These are phyloP conservation scores for Pseudochirops cupreus DNA, from an alignment of 2,797 vertebrate species.

Conservation along the genomic window DNA sequence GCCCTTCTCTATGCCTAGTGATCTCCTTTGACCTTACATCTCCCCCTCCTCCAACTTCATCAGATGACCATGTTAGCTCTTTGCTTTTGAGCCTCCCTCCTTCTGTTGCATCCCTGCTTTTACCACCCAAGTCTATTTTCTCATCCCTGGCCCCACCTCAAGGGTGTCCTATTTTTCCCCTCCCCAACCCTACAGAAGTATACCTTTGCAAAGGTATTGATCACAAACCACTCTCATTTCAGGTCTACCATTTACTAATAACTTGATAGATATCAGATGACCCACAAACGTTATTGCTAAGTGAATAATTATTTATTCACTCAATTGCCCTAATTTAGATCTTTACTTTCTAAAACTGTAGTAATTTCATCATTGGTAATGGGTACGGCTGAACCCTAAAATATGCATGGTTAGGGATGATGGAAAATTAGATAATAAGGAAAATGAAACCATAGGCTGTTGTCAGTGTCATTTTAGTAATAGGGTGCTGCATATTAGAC, in stretches of 20 bases:
- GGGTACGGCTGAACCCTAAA: slow-evolving; percentile 29
- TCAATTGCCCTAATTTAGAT: neutral
- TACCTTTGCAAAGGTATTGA: neutral
- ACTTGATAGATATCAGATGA: slow-evolving; percentile 33
- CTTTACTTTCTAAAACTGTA: neutral
- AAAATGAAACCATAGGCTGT: neutral
- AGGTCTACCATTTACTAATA: neutral
- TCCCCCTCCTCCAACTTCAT: neutral
- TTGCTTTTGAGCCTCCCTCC: slow-evolving; percentile 15
- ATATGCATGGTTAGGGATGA: neutral
- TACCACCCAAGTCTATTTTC: neutral
- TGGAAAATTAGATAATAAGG: slow-evolving; percentile 1
- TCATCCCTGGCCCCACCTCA: neutral
- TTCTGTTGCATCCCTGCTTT: neutral
- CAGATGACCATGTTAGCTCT: slow-evolving; percentile 2
- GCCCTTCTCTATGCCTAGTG: slow-evolving; percentile 14
- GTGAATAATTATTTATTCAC: neutral
- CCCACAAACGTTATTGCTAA: neutral
- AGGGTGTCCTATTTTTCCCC: neutral
- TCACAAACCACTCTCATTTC: neutral
- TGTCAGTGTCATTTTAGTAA: slow-evolving; percentile 7
- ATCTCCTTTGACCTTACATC: slow-evolving; percentile 14
- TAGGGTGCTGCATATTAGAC: neutral
- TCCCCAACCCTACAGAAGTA: neutral
- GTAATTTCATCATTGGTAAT: slow-evolving; percentile 18